A percentile compares a stretch with the other conserved stretches of the same genome.
Evolutionary conservation across 2,797 vertebrate genomes (phyloP).

Genomic region (Danio albolineatus): DNA sequence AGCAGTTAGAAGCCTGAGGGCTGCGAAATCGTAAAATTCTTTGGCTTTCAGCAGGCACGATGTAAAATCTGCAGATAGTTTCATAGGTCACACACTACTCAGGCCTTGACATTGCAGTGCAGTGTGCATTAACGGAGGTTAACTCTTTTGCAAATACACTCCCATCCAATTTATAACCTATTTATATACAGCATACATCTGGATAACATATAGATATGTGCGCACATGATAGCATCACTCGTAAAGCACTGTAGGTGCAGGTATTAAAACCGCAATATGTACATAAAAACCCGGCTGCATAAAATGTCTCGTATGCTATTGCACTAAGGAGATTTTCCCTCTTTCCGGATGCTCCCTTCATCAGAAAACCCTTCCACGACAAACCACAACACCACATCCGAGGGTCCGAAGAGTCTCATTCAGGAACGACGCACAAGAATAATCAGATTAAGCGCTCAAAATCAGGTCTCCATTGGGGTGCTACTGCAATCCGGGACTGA

Average conservation of each 20-base stretch:
- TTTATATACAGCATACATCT: background rate
- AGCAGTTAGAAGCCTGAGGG: background rate
- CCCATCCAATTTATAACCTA: constrained; percentile 6
- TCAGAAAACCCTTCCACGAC: constrained; percentile 6
- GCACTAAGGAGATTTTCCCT: background rate
- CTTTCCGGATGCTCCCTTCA: background rate
- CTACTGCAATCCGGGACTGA: constrained; percentile 21
- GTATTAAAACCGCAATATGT: constrained; percentile 29
- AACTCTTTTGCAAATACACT: constrained; percentile 25
- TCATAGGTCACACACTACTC: background rate
- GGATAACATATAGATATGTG: background rate
- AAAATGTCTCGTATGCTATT: background rate
- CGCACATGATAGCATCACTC: constrained; percentile 14
- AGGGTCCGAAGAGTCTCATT: background rate
- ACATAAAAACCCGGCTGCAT: constrained; percentile 5
- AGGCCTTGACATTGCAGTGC: background rate
- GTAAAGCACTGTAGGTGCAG: constrained; percentile 13
- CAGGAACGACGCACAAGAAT: background rate
- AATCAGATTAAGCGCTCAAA: background rate
- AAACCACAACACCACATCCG: constrained; percentile 11
- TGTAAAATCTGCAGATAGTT: constrained; percentile 26
- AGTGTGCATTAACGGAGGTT: constrained; percentile 1
- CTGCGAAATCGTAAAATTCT: constrained; percentile 30
- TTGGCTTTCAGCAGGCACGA: constrained; percentile 57
- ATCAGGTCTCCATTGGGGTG: constrained; percentile 62